A percentile compares a stretch with the other conserved stretches of the same genome.
These are phyloP conservation scores for Anadara kagoshimensis DNA, from an alignment of 1,140 invertebrate genomes.

Conservation along the genomic window DNA sequence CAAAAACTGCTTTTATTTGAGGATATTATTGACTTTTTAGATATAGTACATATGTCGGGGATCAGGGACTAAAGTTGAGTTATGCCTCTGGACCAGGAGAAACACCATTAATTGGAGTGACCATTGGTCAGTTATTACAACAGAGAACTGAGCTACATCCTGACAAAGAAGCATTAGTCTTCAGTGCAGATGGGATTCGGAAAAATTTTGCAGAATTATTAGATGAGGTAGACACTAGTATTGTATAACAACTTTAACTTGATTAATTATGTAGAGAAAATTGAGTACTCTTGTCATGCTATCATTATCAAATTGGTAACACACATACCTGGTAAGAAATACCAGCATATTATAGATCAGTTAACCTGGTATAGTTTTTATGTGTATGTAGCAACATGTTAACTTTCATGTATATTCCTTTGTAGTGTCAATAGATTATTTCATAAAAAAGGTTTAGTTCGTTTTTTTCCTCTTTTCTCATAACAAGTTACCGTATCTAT, in stretches of 20 bases:
- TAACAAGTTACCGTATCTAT: too few species aligned
- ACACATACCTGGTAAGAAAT: neutral
- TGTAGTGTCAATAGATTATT: too few species aligned
- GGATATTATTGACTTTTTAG: too few species aligned
- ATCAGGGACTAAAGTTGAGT: slow-evolving; percentile 56
- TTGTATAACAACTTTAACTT: neutral
- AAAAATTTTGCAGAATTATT: slow-evolving; percentile 76
- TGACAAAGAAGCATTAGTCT: slow-evolving; percentile 65
- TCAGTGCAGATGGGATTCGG: slow-evolving; percentile 50
- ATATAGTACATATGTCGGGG: too few species aligned
- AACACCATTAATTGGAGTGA: slow-evolving; percentile 53
- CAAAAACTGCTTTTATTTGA: too few species aligned
- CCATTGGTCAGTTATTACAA: slow-evolving; percentile 64
- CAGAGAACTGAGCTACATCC: slow-evolving; percentile 54
- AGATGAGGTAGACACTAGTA: slow-evolving; percentile 74
- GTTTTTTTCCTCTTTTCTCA: too few species aligned
- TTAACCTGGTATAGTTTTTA: neutral
- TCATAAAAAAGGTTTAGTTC: too few species aligned
- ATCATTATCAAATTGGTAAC: neutral
- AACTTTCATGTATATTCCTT: neutral
- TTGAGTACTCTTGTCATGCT: neutral
- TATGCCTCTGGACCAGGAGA: slow-evolving; percentile 57
- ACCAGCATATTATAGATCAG: too few species aligned
- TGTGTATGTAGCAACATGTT: neutral
- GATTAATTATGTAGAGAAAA: neutral